phyloP scores from a whole-genome alignment of 2,888 invertebrate species.

The Spicauda simplicius region DNA sequence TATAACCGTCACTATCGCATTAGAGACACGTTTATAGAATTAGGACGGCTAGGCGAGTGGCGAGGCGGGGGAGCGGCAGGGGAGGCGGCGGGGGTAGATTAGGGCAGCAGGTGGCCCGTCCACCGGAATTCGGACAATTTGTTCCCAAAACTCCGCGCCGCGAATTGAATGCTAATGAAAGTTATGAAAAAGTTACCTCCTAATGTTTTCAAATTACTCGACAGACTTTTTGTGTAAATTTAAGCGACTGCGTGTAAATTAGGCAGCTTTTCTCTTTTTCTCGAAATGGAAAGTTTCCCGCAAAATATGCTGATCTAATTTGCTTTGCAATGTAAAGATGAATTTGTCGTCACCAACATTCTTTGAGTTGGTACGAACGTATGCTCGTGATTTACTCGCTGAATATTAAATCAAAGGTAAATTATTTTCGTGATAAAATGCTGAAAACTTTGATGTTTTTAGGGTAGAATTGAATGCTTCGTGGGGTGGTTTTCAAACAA shows the following conservation, averaged over 20 bases:
- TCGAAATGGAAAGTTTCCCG: not conserved
- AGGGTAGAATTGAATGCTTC: not conserved
- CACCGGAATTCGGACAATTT: slow-evolving; percentile 34
- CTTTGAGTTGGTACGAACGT: not conserved
- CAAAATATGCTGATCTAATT: slow-evolving; percentile 12
- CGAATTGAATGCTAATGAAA: slow-evolving; percentile 39
- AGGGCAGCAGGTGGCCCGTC: slow-evolving; percentile 23
- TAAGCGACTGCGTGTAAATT: slow-evolving; percentile 14
- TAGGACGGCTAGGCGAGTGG: slow-evolving; percentile 5
- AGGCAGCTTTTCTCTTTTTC: not conserved
- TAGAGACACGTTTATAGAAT: slow-evolving; percentile 20
- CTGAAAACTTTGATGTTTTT: not conserved
- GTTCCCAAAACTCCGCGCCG: slow-evolving; percentile 31
- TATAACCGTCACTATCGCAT: slow-evolving; percentile 1
- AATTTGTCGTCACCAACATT: not conserved
- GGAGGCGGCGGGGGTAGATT: not conserved
- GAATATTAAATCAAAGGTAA: slow-evolving; percentile 1
- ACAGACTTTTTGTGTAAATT: not conserved
- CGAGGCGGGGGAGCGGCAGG: not conserved
- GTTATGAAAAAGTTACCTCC: slow-evolving; percentile 30
- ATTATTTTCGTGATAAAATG: not conserved
- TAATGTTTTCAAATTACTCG: slow-evolving; percentile 27
- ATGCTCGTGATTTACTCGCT: not conserved
- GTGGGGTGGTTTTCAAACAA: no score
- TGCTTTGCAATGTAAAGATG: not conserved